Percentiles rank a stretch among this genome's conserved stretches.
Evolutionary conservation across 2,888 invertebrate species (phyloP).

Genomic region (Buathra laborator): DNA sequence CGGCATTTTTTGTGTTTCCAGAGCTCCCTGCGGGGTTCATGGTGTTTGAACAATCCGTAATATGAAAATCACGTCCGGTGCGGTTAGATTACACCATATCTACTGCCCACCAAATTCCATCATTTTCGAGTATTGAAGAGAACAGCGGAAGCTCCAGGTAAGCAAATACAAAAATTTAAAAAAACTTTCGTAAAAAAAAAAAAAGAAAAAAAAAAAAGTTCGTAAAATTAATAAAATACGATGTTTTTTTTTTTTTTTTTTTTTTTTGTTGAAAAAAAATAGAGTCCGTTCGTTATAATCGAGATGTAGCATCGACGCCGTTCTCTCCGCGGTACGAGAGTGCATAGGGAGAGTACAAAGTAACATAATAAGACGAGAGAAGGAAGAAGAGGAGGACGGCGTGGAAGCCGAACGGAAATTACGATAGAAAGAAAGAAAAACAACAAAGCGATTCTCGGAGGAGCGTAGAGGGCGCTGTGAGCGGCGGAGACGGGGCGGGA

Average conservation of each 20-base stretch:
- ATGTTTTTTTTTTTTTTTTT: constrained; percentile 17
- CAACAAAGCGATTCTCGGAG: constrained; percentile 2
- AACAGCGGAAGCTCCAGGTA: constrained; percentile 75
- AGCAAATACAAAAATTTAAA: constrained; percentile 62
- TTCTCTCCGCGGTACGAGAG: constrained; percentile 76
- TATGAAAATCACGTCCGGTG: constrained; percentile 74
- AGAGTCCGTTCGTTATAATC: constrained; percentile 74
- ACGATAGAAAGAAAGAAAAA: constrained; percentile 5
- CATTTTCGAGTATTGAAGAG: constrained; percentile 69
- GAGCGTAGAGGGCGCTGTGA: not conserved
- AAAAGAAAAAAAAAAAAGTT: not conserved
- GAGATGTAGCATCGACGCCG: constrained; percentile 76
- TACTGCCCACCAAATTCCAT: constrained; percentile 34
- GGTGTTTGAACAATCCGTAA: constrained; percentile 83
- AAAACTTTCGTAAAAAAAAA: constrained; percentile 8
- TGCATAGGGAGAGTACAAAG: constrained; percentile 64
- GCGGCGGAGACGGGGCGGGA: not conserved
- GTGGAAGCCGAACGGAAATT: constrained; percentile 46
- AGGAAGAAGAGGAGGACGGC: constrained; percentile 46
- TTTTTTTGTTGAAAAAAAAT: constrained; percentile 51
- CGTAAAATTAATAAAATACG: not conserved
- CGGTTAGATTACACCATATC: constrained; percentile 72
- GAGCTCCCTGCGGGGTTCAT: constrained; percentile 83
- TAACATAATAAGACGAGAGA: constrained; percentile 53
- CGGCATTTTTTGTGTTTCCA: constrained; percentile 75